Base-by-base conservation (phyloP, 2,797 vertebrate species). In the Micromesistius poutassou region DNA sequence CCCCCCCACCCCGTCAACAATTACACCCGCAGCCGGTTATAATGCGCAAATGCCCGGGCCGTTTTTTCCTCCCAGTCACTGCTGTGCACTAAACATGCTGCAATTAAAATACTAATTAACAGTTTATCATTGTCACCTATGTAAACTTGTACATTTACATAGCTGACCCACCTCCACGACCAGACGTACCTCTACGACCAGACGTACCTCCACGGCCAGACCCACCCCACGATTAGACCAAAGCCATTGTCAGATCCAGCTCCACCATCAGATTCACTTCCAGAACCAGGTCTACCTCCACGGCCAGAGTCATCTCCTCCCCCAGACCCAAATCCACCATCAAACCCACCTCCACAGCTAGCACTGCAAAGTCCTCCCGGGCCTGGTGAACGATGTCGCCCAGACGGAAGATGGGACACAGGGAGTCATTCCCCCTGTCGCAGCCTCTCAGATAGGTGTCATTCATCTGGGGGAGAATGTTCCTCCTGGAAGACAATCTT, bases 341-440 rank as follows among this genome's bases (percentile, higher is more conserved):
- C 12, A 6, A 14, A 1, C 38, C 28, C 81, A 97, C 96, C 96
- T 96, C 93, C 50, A 97, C 68, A 0, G 96, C 93, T 85, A 96
- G 86, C 0, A 92, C 89, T 6, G 94, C 90, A 89, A 97, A 98
- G 75, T 92, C 93, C 42, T 97, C 94, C 40, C 94, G 91, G 1
- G 93, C 93, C 79, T 94, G 93, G 30, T n/a, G 82, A 12, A 96
- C 89, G 1, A 96, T 86, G 75, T 96, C 95, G 74, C 95, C 94
- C 35, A 97, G 93, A 25, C 88, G 92, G 89, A 97, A 97, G 87
- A 98, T 94, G 0, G 96, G 96, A 81, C 96, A 97, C 73, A 90
- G 78, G 0, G 87, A 85, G 83, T 94, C 92, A 7, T 79, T 87
- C 9, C 6, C 71, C 76, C 91, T 89, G 1, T 77, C 90, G 72